phyloP scores from a whole-genome alignment of 2,113 vertebrate species.

The Lanius collurio region DNA sequence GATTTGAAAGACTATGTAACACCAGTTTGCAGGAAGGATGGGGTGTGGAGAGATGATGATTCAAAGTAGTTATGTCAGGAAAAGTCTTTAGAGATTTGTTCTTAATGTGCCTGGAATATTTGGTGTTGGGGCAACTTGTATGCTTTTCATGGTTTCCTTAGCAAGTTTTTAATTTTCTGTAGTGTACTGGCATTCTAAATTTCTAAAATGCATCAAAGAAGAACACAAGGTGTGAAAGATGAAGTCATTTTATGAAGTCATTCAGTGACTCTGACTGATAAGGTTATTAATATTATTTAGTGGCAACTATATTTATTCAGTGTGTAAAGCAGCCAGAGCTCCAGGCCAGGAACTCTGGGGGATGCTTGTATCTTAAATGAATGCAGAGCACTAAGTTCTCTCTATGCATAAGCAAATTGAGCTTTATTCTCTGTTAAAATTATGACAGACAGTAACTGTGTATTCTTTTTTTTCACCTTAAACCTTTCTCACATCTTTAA shows the following conservation, averaged over 20 bases:
- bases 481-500: background rate
- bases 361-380: background rate
- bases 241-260: background rate
- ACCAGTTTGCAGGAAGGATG: background rate
- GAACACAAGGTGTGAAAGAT: background rate
- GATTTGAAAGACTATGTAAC: background rate
- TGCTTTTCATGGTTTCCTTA: background rate
- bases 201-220: background rate
- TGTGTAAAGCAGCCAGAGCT: background rate
- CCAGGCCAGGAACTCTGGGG: background rate
- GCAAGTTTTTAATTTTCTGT: background rate
- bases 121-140: background rate
- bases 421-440: background rate
- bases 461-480: background rate
- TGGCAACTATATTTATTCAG: background rate
- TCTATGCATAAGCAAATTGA: background rate
- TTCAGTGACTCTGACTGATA: background rate
- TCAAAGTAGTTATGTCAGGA: background rate
- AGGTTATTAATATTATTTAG: background rate
- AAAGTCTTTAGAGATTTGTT: background rate
- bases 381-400: background rate
- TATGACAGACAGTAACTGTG: background rate
- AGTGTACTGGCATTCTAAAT: background rate
- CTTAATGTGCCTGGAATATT: background rate
- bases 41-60: background rate